Evolutionary conservation across 2,113 vertebrate genomes (phyloP), one percentile per base, ranked within the genome.

Genomic region (Hiodon tergisus): DNA sequence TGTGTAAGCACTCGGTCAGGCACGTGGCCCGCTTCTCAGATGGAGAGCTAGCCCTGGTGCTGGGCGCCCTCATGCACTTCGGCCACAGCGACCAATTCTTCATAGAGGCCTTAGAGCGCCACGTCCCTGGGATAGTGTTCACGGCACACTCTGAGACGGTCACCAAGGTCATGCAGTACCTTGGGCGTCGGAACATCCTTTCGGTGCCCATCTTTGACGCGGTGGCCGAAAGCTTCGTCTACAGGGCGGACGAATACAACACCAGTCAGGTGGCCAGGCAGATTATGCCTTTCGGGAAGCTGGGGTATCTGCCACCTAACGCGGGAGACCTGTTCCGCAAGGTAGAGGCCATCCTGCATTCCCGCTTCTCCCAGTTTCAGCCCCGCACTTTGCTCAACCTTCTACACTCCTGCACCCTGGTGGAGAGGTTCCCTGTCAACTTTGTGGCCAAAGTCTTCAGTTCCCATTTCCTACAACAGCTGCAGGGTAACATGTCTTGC

Each of bases 381-480:
- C 93, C 96, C 14, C 88, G 81, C 76, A 78, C 74, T 0, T 84
- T 97, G 46, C 72, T 98, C 82, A 90, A 85, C 53, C 69, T 99
- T 54, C 92, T 98, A 17, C 93, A 98, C 72, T 89, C 94, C 0
- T 98, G 94, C 84, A 92, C 79, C 0, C 91, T 98, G 58, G 82
- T 96, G 67, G 89, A 91, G 78, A 83, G 90, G 50, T 95, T 94
- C n/a, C 97, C 96, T 0, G 85, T 96, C 17, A 98, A 98, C 77
- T 98, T 94, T 67, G 85, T 96, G 74, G 88, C 93, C 66, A 96
- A 93, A 85, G 84, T 99, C 67, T 98, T 98, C 86, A 93, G 85
- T 78, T 91, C 89, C 0, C 92, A 88, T 84, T 99, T 98, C 86
- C 91, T 98, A 48, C 94, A 95, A 31, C 87, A 88, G 59, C 84